phyloP scores from a whole-genome alignment of 2,888 invertebrate genomes.

The Drosophila leonis region DNA sequence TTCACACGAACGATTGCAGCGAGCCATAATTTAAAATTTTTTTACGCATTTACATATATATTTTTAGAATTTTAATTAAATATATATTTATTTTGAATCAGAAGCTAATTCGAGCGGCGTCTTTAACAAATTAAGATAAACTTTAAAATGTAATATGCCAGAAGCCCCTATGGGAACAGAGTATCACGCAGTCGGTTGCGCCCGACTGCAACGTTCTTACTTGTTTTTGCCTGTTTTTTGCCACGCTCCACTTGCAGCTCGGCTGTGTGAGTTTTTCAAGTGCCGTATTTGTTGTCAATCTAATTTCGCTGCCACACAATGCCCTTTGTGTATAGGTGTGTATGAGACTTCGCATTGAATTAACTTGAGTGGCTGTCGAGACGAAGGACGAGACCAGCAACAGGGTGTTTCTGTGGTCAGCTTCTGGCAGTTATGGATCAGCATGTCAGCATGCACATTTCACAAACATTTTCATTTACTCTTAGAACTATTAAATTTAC shows the following conservation, averaged over 20 bases:
- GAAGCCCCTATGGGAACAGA: too few relatives aligned
- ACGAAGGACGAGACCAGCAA: slow-evolving; percentile 8
- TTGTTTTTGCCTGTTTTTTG: slow-evolving; percentile 12
- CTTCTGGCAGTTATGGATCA: slow-evolving; percentile 67
- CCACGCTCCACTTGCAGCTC: slow-evolving; percentile 14
- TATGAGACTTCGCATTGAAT: slow-evolving; percentile 61
- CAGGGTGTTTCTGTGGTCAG: slow-evolving; percentile 52
- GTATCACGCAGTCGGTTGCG: too few relatives aligned
- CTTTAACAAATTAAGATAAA: too few relatives aligned
- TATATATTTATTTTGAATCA: too few relatives aligned
- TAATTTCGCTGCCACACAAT: slow-evolving; percentile 36
- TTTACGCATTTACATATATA: too few relatives aligned
- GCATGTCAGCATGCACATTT: slow-evolving; percentile 46
- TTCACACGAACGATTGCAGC: too few relatives aligned
- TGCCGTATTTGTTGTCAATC: slow-evolving; percentile 37
- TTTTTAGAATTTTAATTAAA: too few relatives aligned
- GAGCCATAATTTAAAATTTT: too few relatives aligned
- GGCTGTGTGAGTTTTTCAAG: slow-evolving; percentile 37
- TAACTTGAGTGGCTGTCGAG: slow-evolving; percentile 63
- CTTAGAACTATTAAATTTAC: background rate
- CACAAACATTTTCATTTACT: slow-evolving; percentile 53
- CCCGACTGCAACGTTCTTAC: too few relatives aligned
- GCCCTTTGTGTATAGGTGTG: slow-evolving; percentile 26
- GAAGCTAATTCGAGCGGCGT: too few relatives aligned
- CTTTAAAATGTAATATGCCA: too few relatives aligned